Evolutionary conservation across 2,888 invertebrate genomes (phyloP).

Genomic region (Drymonia ruficornis): DNA sequence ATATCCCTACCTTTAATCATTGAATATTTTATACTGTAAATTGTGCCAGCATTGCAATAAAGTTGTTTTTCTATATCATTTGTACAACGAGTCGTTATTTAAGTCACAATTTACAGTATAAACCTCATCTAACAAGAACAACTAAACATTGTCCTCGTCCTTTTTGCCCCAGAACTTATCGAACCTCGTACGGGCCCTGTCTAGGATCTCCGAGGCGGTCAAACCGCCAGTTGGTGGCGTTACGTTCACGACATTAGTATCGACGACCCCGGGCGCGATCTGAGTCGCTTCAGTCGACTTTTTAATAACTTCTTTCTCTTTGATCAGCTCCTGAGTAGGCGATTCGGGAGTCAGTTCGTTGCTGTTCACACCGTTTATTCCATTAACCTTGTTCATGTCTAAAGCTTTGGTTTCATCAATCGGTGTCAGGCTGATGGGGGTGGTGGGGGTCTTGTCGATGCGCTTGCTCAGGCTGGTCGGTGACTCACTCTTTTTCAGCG

Average conservation of each 20-base stretch:
- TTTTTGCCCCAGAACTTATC: slow-evolving; percentile 93
- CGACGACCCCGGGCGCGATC: slow-evolving; percentile 83
- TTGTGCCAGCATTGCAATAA: slow-evolving; percentile 43
- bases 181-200: slow-evolving; percentile 92
- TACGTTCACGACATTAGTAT: slow-evolving; percentile 81
- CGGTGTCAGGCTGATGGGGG: slow-evolving; percentile 77
- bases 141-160: slow-evolving; percentile 85
- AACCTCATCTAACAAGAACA: slow-evolving; percentile 31
- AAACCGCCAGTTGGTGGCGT: slow-evolving; percentile 73
- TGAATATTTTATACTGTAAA: slow-evolving; percentile 42
- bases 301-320: slow-evolving; percentile 72
- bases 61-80: slow-evolving; percentile 13
- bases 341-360: slow-evolving; percentile 74
- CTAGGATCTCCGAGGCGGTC: slow-evolving; percentile 90
- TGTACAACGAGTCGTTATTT: slow-evolving; percentile 11
- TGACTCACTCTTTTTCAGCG: slow-evolving; percentile 79
- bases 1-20: slow-evolving; percentile 52
- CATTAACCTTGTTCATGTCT: slow-evolving; percentile 76
- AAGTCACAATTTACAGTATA: slow-evolving; percentile 54
- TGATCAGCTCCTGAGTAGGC: slow-evolving; percentile 62
- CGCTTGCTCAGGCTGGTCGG: slow-evolving; percentile 79
- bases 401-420: slow-evolving; percentile 80
- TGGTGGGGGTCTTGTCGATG: slow-evolving; percentile 80
- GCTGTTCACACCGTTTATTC: slow-evolving; percentile 56
- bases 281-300: slow-evolving; percentile 79